A percentile compares a stretch with the other conserved stretches of the same genome.
phyloP scores from a whole-genome alignment of 2,888 invertebrate species.

The Diogma glabrata region DNA sequence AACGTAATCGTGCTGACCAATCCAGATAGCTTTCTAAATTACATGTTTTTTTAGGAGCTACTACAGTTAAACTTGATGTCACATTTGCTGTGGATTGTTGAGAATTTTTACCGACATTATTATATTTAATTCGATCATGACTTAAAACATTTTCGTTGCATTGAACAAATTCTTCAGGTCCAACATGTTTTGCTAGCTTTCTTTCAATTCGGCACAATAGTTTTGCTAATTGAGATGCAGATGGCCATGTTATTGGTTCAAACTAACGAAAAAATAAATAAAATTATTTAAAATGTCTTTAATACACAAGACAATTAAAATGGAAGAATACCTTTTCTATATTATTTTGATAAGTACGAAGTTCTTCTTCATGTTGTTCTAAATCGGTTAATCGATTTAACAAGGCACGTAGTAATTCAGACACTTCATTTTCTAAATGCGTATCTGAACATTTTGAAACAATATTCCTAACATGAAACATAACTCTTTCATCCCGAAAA shows the following conservation, averaged over 20 bases:
- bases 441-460: constrained; percentile 37
- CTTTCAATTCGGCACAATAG: constrained; percentile 35
- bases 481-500: constrained; percentile 37
- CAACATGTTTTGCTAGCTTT: constrained; percentile 36
- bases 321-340: too few species aligned
- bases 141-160: constrained; percentile 31
- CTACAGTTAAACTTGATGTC: constrained; percentile 22
- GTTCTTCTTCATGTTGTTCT: constrained; percentile 36
- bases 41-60: constrained; percentile 36
- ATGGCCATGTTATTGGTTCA: constrained; percentile 29
- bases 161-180: constrained; percentile 36
- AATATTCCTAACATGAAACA: constrained; percentile 39
- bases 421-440: constrained; percentile 34
- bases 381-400: constrained; percentile 38
- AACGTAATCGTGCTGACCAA: constrained; percentile 34
- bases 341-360: constrained; percentile 32
- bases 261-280: constrained; percentile 15
- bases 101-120: neutral
- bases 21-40: constrained; percentile 36
- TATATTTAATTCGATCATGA: constrained; percentile 3
- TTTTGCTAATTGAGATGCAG: constrained; percentile 35
- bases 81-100: constrained; percentile 27
- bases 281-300: too few species aligned
- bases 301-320: too few species aligned
- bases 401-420: constrained; percentile 39